Evolutionary conservation across 1,140 invertebrate species (phyloP).

Genomic region (Littorina saxatilis): DNA sequence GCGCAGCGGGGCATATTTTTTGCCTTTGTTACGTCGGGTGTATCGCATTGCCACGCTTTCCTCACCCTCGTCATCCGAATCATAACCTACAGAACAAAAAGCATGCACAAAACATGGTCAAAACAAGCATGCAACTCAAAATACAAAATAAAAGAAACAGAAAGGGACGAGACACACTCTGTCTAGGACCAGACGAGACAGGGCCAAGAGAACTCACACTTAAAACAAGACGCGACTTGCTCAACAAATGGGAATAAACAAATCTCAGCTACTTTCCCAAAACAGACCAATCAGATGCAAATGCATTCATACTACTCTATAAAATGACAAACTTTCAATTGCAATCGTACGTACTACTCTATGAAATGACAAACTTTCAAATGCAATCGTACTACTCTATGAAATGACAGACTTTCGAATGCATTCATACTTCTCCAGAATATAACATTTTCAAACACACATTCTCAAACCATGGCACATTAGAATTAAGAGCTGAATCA

Average conservation of each 20-base stretch:
- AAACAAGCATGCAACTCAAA: slow-evolving; percentile 45
- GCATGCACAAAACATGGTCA: slow-evolving; percentile 58
- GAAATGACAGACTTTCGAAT: no score
- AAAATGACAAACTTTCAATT: no score
- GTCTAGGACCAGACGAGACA: background rate
- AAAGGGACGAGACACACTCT: background rate
- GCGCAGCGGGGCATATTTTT: slow-evolving; percentile 71
- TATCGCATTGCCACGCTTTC: slow-evolving; percentile 65
- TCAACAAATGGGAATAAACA: background rate
- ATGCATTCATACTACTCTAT: slow-evolving; percentile 2
- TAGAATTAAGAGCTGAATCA: no score
- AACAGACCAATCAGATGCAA: background rate
- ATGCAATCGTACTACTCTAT: background rate
- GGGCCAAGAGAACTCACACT: background rate
- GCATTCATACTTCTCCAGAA: no score
- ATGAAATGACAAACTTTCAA: no score
- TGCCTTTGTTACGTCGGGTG: slow-evolving; percentile 67
- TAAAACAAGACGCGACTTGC: background rate
- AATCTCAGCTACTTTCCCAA: slow-evolving; percentile 3
- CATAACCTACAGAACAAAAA: slow-evolving; percentile 73
- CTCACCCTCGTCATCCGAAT: slow-evolving; percentile 72
- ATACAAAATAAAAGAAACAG: slow-evolving; percentile 38
- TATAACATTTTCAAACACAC: no score
- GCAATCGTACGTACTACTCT: no score
- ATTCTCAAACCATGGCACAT: no score